Percentiles rank a stretch among this genome's conserved stretches.
phyloP scores from a whole-genome alignment of 2,888 invertebrate species.

The Pemphredon lugubris region DNA sequence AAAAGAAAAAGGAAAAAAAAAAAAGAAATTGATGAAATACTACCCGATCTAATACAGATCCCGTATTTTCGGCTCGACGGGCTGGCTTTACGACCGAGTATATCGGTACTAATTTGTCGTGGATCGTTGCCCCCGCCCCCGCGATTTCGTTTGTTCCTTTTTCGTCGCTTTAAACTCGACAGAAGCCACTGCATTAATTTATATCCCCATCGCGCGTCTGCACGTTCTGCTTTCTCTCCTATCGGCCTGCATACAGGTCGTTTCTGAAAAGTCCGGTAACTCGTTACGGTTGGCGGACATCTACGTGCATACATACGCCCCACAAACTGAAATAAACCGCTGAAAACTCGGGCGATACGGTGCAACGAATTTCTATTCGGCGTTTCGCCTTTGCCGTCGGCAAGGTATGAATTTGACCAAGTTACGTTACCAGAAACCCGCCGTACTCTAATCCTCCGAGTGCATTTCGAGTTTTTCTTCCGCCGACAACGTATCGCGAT shows the following conservation, averaged over 20 bases:
- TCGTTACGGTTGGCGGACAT: constrained; percentile 54
- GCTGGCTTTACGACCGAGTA: too few relatives aligned
- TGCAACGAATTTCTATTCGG: constrained; percentile 1
- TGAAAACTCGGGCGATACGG: constrained; percentile 38
- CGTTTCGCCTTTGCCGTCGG: not conserved
- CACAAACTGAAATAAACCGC: constrained; percentile 45
- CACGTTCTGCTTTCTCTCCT: constrained; percentile 61
- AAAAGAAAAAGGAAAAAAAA: too few relatives aligned
- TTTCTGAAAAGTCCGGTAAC: constrained; percentile 57
- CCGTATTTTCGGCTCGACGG: too few relatives aligned
- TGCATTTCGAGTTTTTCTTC: not conserved
- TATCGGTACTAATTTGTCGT: too few relatives aligned
- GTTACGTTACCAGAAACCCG: not conserved
- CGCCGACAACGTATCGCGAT: not conserved
- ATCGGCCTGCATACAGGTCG: constrained; percentile 49
- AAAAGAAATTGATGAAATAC: too few relatives aligned
- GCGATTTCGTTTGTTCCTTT: too few relatives aligned
- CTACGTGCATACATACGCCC: constrained; percentile 28
- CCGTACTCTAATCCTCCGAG: not conserved
- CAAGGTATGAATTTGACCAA: not conserved
- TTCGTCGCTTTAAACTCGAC: too few relatives aligned
- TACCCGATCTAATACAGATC: too few relatives aligned
- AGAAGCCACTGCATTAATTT: constrained; percentile 38
- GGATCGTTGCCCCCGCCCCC: too few relatives aligned
- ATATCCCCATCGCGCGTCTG: constrained; percentile 33